Evolutionary conservation across 2,888 invertebrate species (phyloP), one percentile per base, ranked within the genome.

Genomic region (Tridacna crocea): DNA sequence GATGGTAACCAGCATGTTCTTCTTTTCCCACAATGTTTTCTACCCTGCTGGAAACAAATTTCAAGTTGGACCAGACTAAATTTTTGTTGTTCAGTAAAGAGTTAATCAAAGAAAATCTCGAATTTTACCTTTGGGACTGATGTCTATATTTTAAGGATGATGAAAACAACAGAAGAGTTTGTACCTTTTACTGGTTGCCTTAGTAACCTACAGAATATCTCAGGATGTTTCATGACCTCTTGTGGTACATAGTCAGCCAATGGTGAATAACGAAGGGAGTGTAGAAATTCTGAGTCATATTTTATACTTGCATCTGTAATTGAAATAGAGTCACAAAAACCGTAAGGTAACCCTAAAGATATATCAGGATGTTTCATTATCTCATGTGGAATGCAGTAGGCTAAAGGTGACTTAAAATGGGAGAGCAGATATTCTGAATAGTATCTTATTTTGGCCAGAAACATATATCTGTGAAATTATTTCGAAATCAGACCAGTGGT

Each of bases 221-320:
- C 73, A n/a, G 73, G 73, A 58, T 36, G 11, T 8, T 60, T 73
- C 17, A 46, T 36, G 36, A 73, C 22, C 24, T 73, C 26, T 27
- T 12, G 12, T n/a, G 73, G 73, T 60, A 47, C 19, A 58, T 73
- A 27, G 36, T 73, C 27, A 17, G 73, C 60, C 15, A 73, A 46
- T 22, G 55, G 27, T 26, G 58, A 73, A 19, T 60, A 12, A 24
- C 73, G 60, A 8, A 58, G 60, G 19, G 73, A 58, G 15, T 58
- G 73, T 17, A 73, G 60, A 73, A 73, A 73, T 73, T 19, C 13
- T 27, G 36, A 27, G 36, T 58, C 47, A 26, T 73, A 73, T 48
- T 26, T 70, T 24, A 48, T 48, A n/a, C 22, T 6, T 47, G 26
- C 70, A 70, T 70, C 70, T 70, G 70, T 70, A 13, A 24, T 51